Evolutionary conservation across 2,888 invertebrate species (phyloP), one percentile per base, ranked within the genome.

Genomic region (Tinea semifulvella): DNA sequence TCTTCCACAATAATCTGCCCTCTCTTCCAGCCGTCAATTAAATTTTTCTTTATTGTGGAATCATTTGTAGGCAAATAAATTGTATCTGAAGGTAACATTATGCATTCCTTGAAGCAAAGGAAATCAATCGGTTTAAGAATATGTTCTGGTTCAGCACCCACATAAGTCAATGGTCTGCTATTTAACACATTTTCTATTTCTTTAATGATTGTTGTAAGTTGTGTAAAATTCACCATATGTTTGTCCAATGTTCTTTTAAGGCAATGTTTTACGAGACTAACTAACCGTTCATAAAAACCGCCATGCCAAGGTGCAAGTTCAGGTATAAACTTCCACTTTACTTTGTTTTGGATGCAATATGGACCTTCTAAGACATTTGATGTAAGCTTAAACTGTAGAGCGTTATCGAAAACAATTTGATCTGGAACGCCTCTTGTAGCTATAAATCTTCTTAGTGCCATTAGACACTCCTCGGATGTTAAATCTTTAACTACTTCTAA

Each of bases 221-320:
- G 46, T 11, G 11, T 46, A 17, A 48, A 26, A 1, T 28, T 44
- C 1, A 48, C 7, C 8, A 48, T 11, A 16, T 48, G 49, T 28
- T 48, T 49, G 3, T 47, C 46, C 5, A 50, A 13, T 6, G 50
- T 48, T 14, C 46, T 36, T 16, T 47, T 47, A 2, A 50, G 16
- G 14, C 46, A 49, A 16, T 48, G 25, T 35, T 49, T 19, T 16
- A 47, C 43, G 1, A 49, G 16, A 2, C 42, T 45, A 1, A 48
- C 18, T 3, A 53, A 6, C 7, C 50, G 10, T 18, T 54, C 53
- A 31, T 54, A 54, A 11, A 48, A 47, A 0, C 54, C 53, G 0
- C 52, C 53, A 16, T 26, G 22, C 52, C 52, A 53, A 2, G 52
- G 53, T 0, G 52, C 49, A 1, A 52, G 40, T 14, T 50, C 43